These are phyloP conservation scores for Rhopilema esculentum DNA, from an alignment of 30 jellyfish, hydroid and myxozoan species.

Conservation along the genomic window DNA sequence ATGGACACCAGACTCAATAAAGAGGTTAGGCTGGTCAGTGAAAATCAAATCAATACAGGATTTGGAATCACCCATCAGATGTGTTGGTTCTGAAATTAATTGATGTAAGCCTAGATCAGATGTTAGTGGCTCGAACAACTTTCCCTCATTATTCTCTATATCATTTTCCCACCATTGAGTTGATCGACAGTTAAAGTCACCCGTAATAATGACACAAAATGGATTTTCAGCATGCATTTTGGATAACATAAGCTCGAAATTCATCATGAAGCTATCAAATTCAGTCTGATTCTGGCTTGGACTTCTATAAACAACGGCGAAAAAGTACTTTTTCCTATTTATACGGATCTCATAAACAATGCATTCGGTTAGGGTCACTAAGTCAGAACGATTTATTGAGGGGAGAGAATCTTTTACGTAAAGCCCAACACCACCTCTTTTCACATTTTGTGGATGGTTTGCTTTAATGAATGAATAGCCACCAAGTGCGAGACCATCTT, in stretches of 20 bases:
- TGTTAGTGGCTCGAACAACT: slow-evolving; percentile 49
- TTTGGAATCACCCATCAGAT: slow-evolving; percentile 53
- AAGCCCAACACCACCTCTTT: slow-evolving; percentile 61
- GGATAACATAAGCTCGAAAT: slow-evolving; percentile 40
- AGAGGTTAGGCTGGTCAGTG: slow-evolving; percentile 58
- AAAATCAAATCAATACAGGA: slow-evolving; percentile 63
- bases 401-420: slow-evolving; percentile 62
- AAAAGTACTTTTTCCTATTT: slow-evolving; percentile 31
- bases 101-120: slow-evolving; percentile 58
- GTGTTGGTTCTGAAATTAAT: slow-evolving; percentile 60
- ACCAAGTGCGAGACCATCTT: slow-evolving; percentile 55
- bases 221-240: slow-evolving; percentile 65
- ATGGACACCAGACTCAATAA: slow-evolving; percentile 58
- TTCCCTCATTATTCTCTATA: slow-evolving; percentile 65
- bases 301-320: slow-evolving; percentile 35
- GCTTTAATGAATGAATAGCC: slow-evolving; percentile 53
- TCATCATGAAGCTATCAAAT: slow-evolving; percentile 39
- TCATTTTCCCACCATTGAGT: slow-evolving; percentile 64
- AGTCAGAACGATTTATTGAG: slow-evolving; percentile 41
- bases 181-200: slow-evolving; percentile 66
- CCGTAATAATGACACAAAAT: slow-evolving; percentile 63
- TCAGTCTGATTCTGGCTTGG: slow-evolving; percentile 60
- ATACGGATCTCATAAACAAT: slow-evolving; percentile 25
- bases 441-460: slow-evolving; percentile 79
- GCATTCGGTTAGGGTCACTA: slow-evolving; percentile 61